Percentiles rank a stretch among this genome's conserved stretches.
Evolutionary conservation across 37 sponge, comb jelly and placozoan genomes (phyloP).

Genomic region (Agelas oroides): DNA sequence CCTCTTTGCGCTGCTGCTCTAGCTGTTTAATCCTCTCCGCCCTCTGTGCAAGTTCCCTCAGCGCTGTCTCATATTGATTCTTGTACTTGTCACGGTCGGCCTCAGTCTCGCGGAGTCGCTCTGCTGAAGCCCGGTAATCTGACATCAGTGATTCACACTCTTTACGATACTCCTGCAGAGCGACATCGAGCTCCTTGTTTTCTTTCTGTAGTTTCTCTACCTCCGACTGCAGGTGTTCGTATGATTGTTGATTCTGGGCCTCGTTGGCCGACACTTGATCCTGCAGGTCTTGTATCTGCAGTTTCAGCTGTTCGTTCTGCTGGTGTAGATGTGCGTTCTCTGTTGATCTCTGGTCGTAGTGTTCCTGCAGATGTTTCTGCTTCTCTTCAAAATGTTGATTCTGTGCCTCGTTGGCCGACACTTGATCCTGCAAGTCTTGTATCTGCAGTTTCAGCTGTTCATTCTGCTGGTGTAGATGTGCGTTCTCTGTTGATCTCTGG

Average conservation of each 20-base stretch:
- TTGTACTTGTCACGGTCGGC: background rate
- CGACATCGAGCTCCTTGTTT: background rate
- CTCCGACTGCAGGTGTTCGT: background rate
- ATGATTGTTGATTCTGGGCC: background rate
- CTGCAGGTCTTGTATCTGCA: too few species aligned
- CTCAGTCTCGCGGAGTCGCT: background rate
- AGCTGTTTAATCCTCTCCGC: background rate
- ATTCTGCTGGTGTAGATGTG: too few species aligned
- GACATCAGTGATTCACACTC: conserved; percentile 36
- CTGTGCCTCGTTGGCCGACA: too few species aligned
- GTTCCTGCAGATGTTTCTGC: too few species aligned
- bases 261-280: too few species aligned
- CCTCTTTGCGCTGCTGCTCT: background rate
- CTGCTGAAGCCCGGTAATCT: conserved; percentile 8
- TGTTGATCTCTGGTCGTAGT: too few species aligned
- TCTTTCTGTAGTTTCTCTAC: background rate
- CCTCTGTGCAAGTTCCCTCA: conserved; percentile 1
- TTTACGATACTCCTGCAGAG: conserved; percentile 16
- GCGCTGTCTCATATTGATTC: background rate
- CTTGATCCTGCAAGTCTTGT: too few species aligned
- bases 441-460: too few species aligned
- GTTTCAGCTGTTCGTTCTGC: too few species aligned
- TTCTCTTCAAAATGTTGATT: too few species aligned
- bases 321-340: too few species aligned
- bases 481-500: too few species aligned